Percentiles rank a stretch among this genome's conserved stretches.
Conservation (phyloP, 2,113 vertebrate species). For the Mormoops blainvillei region DNA sequence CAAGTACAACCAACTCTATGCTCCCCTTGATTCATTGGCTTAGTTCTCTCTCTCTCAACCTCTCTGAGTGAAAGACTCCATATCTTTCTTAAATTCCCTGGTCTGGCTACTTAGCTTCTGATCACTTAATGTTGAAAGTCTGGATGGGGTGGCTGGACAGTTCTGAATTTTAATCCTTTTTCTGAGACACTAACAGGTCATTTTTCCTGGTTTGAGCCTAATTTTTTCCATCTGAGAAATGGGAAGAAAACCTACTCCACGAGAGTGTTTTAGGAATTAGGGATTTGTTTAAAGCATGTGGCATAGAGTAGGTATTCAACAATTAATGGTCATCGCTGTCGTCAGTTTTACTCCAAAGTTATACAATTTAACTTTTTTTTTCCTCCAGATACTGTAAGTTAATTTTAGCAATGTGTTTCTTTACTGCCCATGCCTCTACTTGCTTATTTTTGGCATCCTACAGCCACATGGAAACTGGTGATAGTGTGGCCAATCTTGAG, state of each 20-base stretch:
- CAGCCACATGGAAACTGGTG: not conserved
- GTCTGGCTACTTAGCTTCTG: not conserved
- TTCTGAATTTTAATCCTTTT: conserved; percentile 31
- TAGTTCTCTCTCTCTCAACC: not conserved
- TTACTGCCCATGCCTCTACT: not conserved
- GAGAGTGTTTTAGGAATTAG: not conserved
- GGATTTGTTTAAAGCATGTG: not conserved
- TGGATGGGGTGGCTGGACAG: not conserved
- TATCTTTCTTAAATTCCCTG: not conserved
- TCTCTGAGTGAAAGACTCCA: not conserved
- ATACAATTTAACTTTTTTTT: not conserved
- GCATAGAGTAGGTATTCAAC: not conserved
- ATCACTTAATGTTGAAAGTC: not conserved
- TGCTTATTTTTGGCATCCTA: not conserved
- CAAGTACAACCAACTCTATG: not conserved
- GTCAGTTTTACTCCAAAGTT: not conserved
- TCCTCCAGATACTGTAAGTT: not conserved
- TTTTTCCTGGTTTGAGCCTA: not conserved
- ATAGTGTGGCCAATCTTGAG: not conserved
- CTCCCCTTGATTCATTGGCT: not conserved
- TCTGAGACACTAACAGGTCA: not conserved
- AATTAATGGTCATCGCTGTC: not conserved
- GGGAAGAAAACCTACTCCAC: not conserved
- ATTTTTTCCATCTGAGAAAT: conserved; percentile 7
- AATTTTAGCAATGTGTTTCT: not conserved